A percentile compares a stretch with the other conserved stretches of the same genome.
Conservation (phyloP, 1,140 invertebrate genomes). For the Ceratosolen fusciceps region DNA sequence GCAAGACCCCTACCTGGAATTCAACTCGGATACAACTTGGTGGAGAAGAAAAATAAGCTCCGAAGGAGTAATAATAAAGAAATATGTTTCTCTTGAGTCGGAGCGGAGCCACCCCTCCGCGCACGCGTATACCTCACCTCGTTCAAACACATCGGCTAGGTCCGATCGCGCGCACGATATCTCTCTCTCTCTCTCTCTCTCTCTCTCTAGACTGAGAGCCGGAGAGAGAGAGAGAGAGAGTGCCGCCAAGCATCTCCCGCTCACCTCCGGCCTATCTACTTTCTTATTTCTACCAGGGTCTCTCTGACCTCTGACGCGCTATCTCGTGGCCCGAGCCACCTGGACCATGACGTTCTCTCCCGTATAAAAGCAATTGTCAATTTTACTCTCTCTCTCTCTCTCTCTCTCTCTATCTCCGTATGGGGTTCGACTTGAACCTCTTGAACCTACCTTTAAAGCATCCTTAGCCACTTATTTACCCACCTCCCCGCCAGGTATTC, state of each 20-base stretch:
- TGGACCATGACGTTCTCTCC: constrained; percentile 55
- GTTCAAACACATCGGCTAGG: not conserved
- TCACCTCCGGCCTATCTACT: constrained; percentile 17
- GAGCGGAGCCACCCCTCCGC: constrained; percentile 50
- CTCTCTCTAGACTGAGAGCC: not conserved
- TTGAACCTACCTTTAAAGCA: not conserved
- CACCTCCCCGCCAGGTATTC: too few relatives aligned
- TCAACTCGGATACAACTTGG: constrained; percentile 65
- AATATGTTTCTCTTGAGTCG: constrained; percentile 71
- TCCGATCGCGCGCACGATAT: not conserved
- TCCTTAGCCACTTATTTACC: not conserved
- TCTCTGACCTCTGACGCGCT: constrained; percentile 48
- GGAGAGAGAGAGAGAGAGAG: not conserved
- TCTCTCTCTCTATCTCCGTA: not conserved
- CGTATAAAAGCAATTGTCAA: constrained; percentile 59
- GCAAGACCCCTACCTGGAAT: constrained; percentile 66
- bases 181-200: too few relatives aligned
- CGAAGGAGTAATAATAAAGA: constrained; percentile 72
- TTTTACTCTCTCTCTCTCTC: constrained; percentile 42
- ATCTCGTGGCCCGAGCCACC: constrained; percentile 60
- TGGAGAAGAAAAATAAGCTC: constrained; percentile 71
- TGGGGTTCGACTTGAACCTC: too few relatives aligned
- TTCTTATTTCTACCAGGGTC: constrained; percentile 30
- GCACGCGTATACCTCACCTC: not conserved
- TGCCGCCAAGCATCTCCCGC: constrained; percentile 4